These are phyloP conservation scores for Rallus limicola DNA, from an alignment of 2,113 vertebrate genomes.

Conservation along the genomic window DNA sequence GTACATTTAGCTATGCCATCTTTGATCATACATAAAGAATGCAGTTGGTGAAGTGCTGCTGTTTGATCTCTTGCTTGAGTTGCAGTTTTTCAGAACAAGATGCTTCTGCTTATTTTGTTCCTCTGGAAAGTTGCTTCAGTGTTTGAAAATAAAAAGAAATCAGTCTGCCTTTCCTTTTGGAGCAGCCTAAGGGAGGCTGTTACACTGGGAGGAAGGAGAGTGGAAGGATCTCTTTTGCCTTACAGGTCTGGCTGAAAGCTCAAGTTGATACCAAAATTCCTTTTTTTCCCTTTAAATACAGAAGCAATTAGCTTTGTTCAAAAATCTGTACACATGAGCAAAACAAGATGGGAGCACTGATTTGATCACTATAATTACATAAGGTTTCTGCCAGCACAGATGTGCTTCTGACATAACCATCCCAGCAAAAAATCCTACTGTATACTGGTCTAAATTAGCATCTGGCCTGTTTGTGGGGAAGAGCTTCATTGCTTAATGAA, in stretches of 20 bases:
- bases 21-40: not conserved
- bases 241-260: not conserved
- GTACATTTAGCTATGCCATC: not conserved
- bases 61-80: not conserved
- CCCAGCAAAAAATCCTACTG: not conserved
- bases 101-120: not conserved
- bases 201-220: not conserved
- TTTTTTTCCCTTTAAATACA: not conserved
- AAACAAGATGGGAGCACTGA: not conserved
- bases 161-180: not conserved
- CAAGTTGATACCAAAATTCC: not conserved
- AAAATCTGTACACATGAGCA: accelerated
- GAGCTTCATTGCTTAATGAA: not conserved
- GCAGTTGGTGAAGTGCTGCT: not conserved
- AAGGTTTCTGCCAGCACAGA: not conserved
- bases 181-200: not conserved
- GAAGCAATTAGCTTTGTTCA: not conserved
- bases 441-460: not conserved
- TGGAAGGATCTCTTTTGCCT: not conserved
- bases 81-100: not conserved
- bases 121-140: not conserved
- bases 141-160: not conserved
- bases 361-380: accelerated
- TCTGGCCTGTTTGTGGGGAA: not conserved
- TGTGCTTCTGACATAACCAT: not conserved